Conservation (phyloP, 2,797 vertebrate species). For the Salmo trutta region DNA sequence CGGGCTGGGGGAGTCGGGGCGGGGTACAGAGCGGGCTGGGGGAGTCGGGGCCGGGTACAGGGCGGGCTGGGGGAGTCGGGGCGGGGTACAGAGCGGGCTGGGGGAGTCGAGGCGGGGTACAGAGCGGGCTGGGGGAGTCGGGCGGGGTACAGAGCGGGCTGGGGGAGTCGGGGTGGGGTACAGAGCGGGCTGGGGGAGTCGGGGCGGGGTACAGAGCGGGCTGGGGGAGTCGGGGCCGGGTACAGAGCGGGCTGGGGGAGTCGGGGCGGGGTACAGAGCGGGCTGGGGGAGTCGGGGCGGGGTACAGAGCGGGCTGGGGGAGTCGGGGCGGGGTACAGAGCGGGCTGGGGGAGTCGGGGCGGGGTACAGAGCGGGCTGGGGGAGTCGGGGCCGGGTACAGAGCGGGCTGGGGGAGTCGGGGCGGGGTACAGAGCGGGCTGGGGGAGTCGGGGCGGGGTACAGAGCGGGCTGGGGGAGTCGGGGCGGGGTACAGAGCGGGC, state of each 20-base stretch:
- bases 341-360: conserved; percentile 20
- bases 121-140: conserved; percentile 15
- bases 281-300: conserved; percentile 1
- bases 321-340: conserved; percentile 25
- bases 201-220: conserved; percentile 27
- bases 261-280: conserved; percentile 25
- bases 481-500: no score
- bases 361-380: background rate
- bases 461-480: conserved; percentile 28
- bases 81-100: conserved; percentile 26
- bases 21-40: conserved; percentile 26
- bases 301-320: background rate
- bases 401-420: conserved; percentile 14
- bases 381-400: conserved; percentile 28
- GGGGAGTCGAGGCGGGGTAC: background rate
- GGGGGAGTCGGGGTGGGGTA: background rate
- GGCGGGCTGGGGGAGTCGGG: conserved; percentile 29
- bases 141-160: conserved; percentile 25
- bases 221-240: background rate
- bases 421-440: no score
- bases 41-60: conserved; percentile 26
- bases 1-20: conserved; percentile 19
- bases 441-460: conserved; percentile 18
- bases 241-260: conserved; percentile 6
- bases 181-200: conserved; percentile 14